Base-by-base conservation (phyloP, 2,797 vertebrate genomes). In the Lutjanus campechanus region DNA sequence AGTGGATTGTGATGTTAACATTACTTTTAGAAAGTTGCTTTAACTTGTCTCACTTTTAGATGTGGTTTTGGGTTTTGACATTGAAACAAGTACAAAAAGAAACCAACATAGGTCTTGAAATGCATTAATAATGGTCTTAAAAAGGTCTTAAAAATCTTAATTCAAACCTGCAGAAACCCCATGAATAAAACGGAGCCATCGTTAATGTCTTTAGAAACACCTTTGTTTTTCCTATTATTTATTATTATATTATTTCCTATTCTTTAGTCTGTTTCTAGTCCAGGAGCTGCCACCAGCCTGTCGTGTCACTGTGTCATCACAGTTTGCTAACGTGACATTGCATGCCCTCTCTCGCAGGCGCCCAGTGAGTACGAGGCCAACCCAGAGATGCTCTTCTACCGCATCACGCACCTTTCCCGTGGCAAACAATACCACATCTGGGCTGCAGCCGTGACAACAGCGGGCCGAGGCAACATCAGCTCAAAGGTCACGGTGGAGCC, bases 301-400 rank as follows among this genome's bases (percentile, higher is more conserved):
- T 68, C 43, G 15, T 50, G 22, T 81, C 69, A 8, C n/a, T 9
- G 8, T 51, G 13, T 40, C 41, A 29, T 79, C 76, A 67, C 8
- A 15, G 19, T 66, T 77, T 56, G 11, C 73, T 91, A 73, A 91
- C 77, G 17, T 76, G 71, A 79, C 77, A 58, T 75, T 81, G 73
- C 55, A 49, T 81, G 79, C 76, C 84, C 80, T 87, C 85, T 78
- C 53, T 87, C 63, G 1, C 95, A 99, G 98, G 98, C 98, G 1
- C 98, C 98, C 90, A 99, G 98, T 0, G 98, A 99, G 94, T 99
- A 99, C 0, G 98, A 99, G 93, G 98, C 97, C 29, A 99, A 97
- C 84, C 98, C 98, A 0, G 97, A 98, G 89, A 97, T 98, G 90
- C 95, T 99, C 50, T 98, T 98, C 94, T 99, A 99, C 90, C 96